These are phyloP conservation scores for Antheraea assamensis DNA, from an alignment of 2,888 invertebrate species.

Conservation along the genomic window DNA sequence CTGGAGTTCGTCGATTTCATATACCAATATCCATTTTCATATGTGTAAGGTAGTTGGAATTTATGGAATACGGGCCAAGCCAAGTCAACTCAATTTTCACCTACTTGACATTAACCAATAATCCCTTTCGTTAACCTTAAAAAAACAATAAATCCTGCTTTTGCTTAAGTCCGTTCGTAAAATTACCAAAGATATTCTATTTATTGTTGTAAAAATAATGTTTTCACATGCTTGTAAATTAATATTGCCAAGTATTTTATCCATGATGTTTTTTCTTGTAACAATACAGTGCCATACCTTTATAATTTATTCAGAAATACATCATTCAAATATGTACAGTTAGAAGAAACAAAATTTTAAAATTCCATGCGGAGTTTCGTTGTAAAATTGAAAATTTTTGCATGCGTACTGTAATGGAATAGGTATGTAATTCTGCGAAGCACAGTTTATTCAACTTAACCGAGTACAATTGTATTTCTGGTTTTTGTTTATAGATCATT, in stretches of 20 bases:
- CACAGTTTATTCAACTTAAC: constrained; percentile 2
- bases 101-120: no score
- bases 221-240: not conserved
- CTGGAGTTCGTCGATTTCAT: no score
- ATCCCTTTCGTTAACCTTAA: no score
- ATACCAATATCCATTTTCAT: no score
- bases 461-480: not conserved
- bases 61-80: no score
- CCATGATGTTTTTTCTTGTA: not conserved
- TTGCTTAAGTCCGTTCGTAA: not conserved
- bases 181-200: not conserved
- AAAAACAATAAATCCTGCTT: not conserved
- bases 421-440: not conserved
- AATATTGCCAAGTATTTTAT: not conserved
- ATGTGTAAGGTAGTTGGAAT: no score
- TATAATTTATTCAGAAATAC: not conserved
- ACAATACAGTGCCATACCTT: not conserved
- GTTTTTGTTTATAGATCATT: not conserved
- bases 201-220: not conserved
- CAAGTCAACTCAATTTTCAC: no score
- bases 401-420: not conserved
- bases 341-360: not conserved
- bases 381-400: not conserved
- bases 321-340: not conserved
- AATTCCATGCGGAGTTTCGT: not conserved